These are phyloP conservation scores for Oreochromis aureus DNA, from an alignment of 2,113 vertebrate species.

Conservation along the genomic window DNA sequence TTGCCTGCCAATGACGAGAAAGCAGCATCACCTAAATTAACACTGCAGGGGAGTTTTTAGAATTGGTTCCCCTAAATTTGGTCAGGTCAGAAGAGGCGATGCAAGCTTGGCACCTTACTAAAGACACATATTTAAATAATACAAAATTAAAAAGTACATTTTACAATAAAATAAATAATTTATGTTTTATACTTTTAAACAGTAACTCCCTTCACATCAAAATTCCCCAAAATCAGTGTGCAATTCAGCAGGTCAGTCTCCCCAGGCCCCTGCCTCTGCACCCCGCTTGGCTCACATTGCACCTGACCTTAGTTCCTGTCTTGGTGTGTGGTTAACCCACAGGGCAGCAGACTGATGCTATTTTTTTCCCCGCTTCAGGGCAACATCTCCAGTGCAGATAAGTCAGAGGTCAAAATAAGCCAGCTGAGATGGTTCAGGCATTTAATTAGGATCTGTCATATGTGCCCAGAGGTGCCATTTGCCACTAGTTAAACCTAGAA, in stretches of 20 bases:
- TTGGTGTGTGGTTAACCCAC: background rate
- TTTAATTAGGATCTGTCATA: background rate
- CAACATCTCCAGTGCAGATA: background rate
- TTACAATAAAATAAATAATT: background rate
- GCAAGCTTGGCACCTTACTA: background rate
- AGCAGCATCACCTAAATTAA: background rate
- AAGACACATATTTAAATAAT: background rate
- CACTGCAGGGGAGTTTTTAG: background rate
- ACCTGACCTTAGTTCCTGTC: background rate
- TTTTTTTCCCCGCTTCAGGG: background rate
- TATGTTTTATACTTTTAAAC: background rate
- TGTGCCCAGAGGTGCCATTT: background rate
- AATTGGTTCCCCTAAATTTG: background rate
- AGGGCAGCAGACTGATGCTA: background rate
- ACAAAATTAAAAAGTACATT: accelerated
- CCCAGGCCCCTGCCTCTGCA: background rate
- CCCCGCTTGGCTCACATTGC: background rate
- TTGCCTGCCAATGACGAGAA: background rate
- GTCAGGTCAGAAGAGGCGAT: background rate
- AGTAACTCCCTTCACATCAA: background rate
- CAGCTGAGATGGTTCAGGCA: background rate
- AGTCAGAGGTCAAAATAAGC: background rate
- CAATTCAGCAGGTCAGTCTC: background rate
- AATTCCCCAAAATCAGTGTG: background rate
- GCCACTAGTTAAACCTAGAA: background rate